Evolutionary conservation across 2,113 vertebrate species (phyloP).

Genomic region (Cranoglanis bouderius): DNA sequence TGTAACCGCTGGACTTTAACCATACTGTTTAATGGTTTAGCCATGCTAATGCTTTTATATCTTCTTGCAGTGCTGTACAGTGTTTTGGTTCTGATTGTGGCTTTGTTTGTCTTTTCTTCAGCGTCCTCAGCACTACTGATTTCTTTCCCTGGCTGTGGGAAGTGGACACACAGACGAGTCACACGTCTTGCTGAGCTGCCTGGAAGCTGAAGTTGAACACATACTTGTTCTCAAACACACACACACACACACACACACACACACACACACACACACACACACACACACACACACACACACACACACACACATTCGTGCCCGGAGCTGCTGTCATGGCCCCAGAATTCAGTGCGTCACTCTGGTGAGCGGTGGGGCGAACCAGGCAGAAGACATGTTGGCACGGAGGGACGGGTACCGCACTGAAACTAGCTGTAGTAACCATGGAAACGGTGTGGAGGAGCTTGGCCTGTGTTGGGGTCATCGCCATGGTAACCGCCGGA

Average conservation of each 20-base stretch:
- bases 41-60: neutral
- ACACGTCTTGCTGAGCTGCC: neutral
- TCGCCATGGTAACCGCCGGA: slow-evolving; percentile 73
- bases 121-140: neutral
- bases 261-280: slow-evolving; percentile 23
- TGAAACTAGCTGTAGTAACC: slow-evolving; percentile 78
- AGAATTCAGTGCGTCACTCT: slow-evolving; percentile 67
- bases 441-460: slow-evolving; percentile 90
- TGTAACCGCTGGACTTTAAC: neutral
- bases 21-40: neutral
- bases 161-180: neutral
- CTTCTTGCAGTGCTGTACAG: neutral
- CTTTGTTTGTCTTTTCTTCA: slow-evolving; percentile 19
- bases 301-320: slow-evolving; percentile 20
- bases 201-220: slow-evolving; percentile 7
- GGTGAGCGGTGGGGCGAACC: slow-evolving; percentile 70
- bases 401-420: slow-evolving; percentile 78
- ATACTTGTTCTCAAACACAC: neutral
- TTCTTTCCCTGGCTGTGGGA: neutral
- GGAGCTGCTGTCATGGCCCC: slow-evolving; percentile 61
- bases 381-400: slow-evolving; percentile 96
- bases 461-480: slow-evolving; percentile 81
- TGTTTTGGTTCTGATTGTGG: neutral
- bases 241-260: slow-evolving; percentile 10
- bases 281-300: slow-evolving; percentile 22